A percentile compares a stretch with the other conserved stretches of the same genome.
Conservation (phyloP, 2,888 invertebrate genomes). For the Leptinotarsa tumamoca region DNA sequence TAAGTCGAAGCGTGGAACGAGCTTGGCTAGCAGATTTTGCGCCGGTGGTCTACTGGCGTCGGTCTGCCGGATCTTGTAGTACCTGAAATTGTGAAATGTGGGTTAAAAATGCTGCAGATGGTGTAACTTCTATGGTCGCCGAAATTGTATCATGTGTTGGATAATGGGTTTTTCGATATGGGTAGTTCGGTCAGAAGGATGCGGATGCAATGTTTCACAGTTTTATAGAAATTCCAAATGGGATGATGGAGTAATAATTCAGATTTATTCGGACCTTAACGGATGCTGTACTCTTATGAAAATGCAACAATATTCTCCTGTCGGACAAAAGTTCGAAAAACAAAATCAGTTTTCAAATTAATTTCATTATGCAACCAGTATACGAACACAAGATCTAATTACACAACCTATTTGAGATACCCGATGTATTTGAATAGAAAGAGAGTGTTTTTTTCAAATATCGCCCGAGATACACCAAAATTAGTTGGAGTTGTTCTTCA, state of each 20-base stretch:
- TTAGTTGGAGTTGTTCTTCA: no score
- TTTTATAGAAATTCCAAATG: not conserved
- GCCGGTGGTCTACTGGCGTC: conserved; percentile 24
- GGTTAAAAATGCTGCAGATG: not conserved
- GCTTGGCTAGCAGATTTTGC: conserved; percentile 21
- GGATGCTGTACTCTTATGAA: no score
- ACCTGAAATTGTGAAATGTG: not conserved
- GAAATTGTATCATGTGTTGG: not conserved
- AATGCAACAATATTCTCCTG: no score
- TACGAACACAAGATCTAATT: no score
- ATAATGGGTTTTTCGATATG: not conserved
- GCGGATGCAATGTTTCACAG: not conserved
- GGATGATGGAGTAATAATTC: no score
- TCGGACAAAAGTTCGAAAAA: no score
- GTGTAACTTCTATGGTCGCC: not conserved
- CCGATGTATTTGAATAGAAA: no score
- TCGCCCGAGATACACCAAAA: no score
- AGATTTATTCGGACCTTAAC: not conserved
- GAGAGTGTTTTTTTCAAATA: no score
- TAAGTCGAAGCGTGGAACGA: conserved; percentile 17
- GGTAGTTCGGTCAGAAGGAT: not conserved
- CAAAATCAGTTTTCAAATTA: no score
- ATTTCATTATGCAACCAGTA: no score
- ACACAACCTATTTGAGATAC: no score
- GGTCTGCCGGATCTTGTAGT: not conserved